phyloP scores from a whole-genome alignment of 2,797 vertebrate species.

The Karalla daura region DNA sequence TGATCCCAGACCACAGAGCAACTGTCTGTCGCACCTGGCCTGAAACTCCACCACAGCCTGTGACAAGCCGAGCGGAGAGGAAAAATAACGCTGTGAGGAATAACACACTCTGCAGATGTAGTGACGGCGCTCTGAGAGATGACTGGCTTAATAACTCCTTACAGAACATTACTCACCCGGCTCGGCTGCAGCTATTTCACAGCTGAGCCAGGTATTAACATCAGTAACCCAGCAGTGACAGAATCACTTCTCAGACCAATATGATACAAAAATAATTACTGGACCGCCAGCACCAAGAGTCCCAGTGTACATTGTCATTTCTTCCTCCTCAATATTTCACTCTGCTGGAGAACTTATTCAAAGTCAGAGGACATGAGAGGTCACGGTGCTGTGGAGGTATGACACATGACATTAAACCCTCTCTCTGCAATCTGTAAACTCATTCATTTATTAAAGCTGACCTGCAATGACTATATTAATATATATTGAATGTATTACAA shows the following conservation, averaged over 20 bases:
- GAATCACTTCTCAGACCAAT: neutral
- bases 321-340: neutral
- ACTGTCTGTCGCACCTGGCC: too few species aligned
- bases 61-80: neutral
- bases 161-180: neutral
- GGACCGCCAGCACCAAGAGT: neutral
- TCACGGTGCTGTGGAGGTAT: constrained; percentile 3
- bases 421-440: too few species aligned
- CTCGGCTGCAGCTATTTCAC: neutral
- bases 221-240: neutral
- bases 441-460: too few species aligned
- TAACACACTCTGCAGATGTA: neutral
- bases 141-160: neutral
- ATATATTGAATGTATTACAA: too few species aligned
- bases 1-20: too few species aligned
- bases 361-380: neutral
- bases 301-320: neutral
- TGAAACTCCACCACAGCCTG: neutral
- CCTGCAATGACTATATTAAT: too few species aligned
- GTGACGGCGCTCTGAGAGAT: neutral
- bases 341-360: neutral
- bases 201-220: neutral
- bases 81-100: neutral
- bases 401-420: too few species aligned
- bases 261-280: neutral